A percentile compares a stretch with the other conserved stretches of the same genome.
These are phyloP conservation scores for Temnothorax nylanderi DNA, from an alignment of 1,140 invertebrate genomes.

Conservation along the genomic window DNA sequence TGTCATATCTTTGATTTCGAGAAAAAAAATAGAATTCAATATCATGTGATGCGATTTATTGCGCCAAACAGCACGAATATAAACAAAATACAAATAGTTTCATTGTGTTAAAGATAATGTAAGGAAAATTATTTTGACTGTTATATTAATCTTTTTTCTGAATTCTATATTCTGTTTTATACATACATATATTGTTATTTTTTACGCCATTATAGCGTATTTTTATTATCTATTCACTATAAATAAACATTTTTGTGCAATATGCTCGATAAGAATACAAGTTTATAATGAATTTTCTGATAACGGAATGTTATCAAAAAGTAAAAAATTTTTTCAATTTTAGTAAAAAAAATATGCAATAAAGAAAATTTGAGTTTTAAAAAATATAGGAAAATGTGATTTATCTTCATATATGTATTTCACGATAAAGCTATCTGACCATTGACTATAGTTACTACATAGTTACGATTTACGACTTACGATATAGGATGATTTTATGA, in stretches of 20 bases:
- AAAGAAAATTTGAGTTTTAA: not conserved
- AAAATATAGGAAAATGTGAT: not conserved
- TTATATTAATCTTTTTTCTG: too few species aligned
- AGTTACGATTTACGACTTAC: too few species aligned
- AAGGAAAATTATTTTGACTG: not conserved
- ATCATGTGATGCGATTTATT: not conserved
- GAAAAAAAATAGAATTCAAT: not conserved
- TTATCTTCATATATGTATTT: not conserved
- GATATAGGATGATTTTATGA: too few species aligned
- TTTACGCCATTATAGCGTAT: too few species aligned
- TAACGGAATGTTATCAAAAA: not conserved
- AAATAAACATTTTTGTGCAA: too few species aligned
- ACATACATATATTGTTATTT: too few species aligned
- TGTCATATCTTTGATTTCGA: not conserved
- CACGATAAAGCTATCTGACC: not conserved
- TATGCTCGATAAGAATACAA: not conserved
- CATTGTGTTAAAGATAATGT: not conserved
- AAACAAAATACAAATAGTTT: not conserved
- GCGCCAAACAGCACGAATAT: not conserved
- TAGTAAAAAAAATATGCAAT: not conserved
- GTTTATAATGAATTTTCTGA: not conserved
- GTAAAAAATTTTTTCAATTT: not conserved
- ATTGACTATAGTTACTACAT: not conserved
- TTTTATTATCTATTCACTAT: too few species aligned
- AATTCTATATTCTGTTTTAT: too few species aligned